phyloP scores from a whole-genome alignment of 2,113 vertebrate genomes.

The Paraplagusia blochii region DNA sequence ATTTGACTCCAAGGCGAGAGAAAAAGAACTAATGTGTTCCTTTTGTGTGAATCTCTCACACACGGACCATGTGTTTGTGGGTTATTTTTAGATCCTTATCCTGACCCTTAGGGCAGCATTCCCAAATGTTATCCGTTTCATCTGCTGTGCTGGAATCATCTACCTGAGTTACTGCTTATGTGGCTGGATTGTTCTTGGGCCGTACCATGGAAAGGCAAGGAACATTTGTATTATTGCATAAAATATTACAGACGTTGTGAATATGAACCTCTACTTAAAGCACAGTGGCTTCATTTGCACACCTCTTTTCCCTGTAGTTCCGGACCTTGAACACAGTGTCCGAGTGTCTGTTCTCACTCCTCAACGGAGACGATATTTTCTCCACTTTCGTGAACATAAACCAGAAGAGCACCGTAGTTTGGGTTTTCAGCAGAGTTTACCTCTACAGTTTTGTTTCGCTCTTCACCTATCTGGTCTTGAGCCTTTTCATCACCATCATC shows the following conservation, averaged over 20 bases:
- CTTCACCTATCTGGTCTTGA: conserved; percentile 97
- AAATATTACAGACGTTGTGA: not conserved
- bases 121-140: conserved; percentile 89
- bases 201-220: conserved; percentile 89
- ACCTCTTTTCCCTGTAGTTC: conserved; percentile 74
- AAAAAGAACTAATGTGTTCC: not conserved
- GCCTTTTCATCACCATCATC: conserved; percentile 96
- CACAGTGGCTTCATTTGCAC: too few species aligned
- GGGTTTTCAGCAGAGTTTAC: conserved; percentile 91
- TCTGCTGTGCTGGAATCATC: conserved; percentile 92
- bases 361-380: conserved; percentile 97
- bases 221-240: not conserved
- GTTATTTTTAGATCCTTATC: conserved; percentile 62
- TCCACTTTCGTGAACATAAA: conserved; percentile 91
- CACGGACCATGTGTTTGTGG: conserved; percentile 1
- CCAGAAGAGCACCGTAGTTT: conserved; percentile 90
- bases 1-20: not conserved
- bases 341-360: conserved; percentile 91
- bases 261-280: too few species aligned
- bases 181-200: conserved; percentile 94
- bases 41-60: too few species aligned
- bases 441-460: conserved; percentile 93
- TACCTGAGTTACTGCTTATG: conserved; percentile 96
- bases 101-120: conserved; percentile 86
- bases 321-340: conserved; percentile 88